These are phyloP conservation scores for Antitype chi DNA, from an alignment of 2,888 invertebrate species.

Conservation along the genomic window DNA sequence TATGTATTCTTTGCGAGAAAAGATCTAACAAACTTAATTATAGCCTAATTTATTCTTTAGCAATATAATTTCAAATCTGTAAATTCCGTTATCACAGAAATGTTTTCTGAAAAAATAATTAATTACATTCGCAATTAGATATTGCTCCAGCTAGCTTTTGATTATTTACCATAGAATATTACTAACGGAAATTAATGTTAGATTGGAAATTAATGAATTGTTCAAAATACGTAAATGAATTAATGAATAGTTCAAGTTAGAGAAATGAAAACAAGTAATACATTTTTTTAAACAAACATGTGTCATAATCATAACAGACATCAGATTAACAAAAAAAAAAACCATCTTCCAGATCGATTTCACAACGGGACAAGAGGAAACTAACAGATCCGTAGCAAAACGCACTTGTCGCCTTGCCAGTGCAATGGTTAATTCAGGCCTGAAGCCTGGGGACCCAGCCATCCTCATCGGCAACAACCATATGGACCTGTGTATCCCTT, in stretches of 20 bases:
- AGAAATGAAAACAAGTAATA: background rate
- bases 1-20: conserved; percentile 14
- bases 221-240: background rate
- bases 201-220: background rate
- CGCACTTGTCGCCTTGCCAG: conserved; percentile 72
- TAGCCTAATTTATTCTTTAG: conserved; percentile 32
- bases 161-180: too few relatives aligned
- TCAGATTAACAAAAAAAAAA: too few relatives aligned
- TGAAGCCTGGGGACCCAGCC: conserved; percentile 73
- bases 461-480: conserved; percentile 74
- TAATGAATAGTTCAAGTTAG: too few relatives aligned
- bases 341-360: conserved; percentile 70
- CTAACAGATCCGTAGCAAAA: conserved; percentile 73
- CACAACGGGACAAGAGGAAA: conserved; percentile 69
- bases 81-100: conserved; percentile 11
- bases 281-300: too few relatives aligned
- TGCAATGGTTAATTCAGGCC: conserved; percentile 72
- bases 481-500: conserved; percentile 74
- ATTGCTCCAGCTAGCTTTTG: background rate
- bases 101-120: background rate
- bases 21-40: conserved; percentile 39
- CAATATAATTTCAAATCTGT: conserved; percentile 43
- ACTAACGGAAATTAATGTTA: background rate
- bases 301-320: too few relatives aligned
- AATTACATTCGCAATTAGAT: background rate